Evolutionary conservation across 2,888 invertebrate genomes (phyloP).

Genomic region (Mimachlamys varia): DNA sequence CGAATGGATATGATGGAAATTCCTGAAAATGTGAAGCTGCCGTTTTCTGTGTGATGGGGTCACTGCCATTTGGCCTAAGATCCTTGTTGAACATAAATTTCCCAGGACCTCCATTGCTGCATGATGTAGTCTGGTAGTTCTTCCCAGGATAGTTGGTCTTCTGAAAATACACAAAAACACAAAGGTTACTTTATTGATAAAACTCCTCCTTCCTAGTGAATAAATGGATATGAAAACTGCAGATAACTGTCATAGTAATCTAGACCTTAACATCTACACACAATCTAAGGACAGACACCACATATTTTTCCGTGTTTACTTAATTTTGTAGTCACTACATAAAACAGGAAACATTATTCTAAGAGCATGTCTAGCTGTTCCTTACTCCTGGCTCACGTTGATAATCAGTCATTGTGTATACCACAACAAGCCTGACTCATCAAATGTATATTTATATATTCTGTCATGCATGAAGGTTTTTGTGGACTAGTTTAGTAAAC

Average conservation of each 20-base stretch:
- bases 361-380: neutral
- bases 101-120: neutral
- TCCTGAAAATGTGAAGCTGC: slow-evolving; percentile 34
- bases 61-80: slow-evolving; percentile 2
- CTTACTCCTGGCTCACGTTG: neutral
- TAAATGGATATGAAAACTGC: too few relatives aligned
- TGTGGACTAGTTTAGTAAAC: neutral
- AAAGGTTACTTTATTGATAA: neutral
- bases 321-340: neutral
- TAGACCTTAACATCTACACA: neutral
- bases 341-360: neutral
- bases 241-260: too few relatives aligned
- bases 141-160: neutral
- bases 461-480: neutral
- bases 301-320: neutral
- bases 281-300: neutral
- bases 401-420: neutral
- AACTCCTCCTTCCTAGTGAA: too few relatives aligned
- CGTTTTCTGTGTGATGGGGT: neutral
- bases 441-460: slow-evolving; percentile 5
- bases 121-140: neutral
- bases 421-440: neutral
- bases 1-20: slow-evolving; percentile 14
- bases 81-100: neutral
- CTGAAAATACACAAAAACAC: slow-evolving; percentile 11